Conservation (phyloP, 2,113 vertebrate species). For the Lophura nycthemera region DNA sequence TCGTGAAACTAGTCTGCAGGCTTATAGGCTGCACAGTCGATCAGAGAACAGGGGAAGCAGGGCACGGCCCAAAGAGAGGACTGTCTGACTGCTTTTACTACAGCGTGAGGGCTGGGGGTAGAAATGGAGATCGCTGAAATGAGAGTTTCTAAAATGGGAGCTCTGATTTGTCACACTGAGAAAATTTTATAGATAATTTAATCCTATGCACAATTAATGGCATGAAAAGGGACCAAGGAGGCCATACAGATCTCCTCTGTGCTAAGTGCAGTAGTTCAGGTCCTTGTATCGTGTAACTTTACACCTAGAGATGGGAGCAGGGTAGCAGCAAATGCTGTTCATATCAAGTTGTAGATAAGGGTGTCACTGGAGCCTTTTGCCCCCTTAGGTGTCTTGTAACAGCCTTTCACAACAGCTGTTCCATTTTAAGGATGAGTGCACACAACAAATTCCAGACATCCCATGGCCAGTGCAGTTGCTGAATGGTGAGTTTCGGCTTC, state of each 20-base stretch:
- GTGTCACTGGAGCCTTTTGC: constrained; percentile 57
- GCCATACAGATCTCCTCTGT: background rate
- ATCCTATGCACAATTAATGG: background rate
- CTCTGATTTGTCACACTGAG: background rate
- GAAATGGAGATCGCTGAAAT: background rate
- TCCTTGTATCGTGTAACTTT: constrained; percentile 19
- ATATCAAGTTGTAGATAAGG: constrained; percentile 61
- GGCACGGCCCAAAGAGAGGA: background rate
- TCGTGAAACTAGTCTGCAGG: background rate
- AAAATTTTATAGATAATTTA: background rate
- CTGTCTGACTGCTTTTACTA: background rate
- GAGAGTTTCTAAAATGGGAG: background rate
- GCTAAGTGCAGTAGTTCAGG: background rate
- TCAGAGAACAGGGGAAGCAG: background rate
- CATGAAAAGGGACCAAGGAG: background rate
- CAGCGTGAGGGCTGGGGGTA: background rate
- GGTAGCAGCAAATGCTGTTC: constrained; percentile 52
- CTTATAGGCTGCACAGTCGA: background rate
- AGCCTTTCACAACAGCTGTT: constrained; percentile 78
- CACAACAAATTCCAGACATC: constrained; percentile 81
- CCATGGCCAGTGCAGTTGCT: constrained; percentile 63
- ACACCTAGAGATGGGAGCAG: constrained; percentile 52
- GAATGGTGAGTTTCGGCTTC: constrained; percentile 76
- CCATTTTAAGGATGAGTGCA: constrained; percentile 76
- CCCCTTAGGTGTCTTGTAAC: constrained; percentile 71